These are phyloP conservation scores for Ceuthmochares aereus DNA, from an alignment of 2,113 vertebrate genomes.

Conservation along the genomic window DNA sequence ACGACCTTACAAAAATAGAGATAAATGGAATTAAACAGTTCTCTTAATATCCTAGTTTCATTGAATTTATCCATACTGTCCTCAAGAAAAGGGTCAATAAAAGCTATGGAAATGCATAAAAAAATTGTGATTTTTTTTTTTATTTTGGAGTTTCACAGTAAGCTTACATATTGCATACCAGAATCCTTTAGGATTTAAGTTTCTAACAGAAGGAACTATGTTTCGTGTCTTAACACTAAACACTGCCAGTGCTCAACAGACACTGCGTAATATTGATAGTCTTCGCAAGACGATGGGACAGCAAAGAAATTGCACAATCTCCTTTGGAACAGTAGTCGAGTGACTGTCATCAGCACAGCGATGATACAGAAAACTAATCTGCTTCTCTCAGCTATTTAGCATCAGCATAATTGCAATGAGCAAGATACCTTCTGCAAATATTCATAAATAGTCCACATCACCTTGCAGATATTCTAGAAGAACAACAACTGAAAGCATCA, in stretches of 20 bases:
- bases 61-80: neutral
- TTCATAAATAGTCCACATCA: neutral
- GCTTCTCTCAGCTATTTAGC: neutral
- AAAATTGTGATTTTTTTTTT: neutral
- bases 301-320: neutral
- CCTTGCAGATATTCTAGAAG: conserved; percentile 6
- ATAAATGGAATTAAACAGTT: neutral
- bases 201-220: neutral
- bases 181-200: neutral
- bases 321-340: neutral
- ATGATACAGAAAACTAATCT: conserved; percentile 1
- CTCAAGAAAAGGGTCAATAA: neutral
- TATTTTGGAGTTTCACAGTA: neutral
- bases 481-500: neutral
- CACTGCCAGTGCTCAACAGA: neutral
- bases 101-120: neutral
- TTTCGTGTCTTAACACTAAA: neutral
- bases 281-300: neutral
- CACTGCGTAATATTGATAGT: neutral
- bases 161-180: neutral
- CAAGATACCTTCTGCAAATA: neutral
- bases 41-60: neutral
- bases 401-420: neutral
- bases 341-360: neutral
- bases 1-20: neutral